Conservation (phyloP, 2,888 invertebrate genomes). For the Cynaeus angustus region DNA sequence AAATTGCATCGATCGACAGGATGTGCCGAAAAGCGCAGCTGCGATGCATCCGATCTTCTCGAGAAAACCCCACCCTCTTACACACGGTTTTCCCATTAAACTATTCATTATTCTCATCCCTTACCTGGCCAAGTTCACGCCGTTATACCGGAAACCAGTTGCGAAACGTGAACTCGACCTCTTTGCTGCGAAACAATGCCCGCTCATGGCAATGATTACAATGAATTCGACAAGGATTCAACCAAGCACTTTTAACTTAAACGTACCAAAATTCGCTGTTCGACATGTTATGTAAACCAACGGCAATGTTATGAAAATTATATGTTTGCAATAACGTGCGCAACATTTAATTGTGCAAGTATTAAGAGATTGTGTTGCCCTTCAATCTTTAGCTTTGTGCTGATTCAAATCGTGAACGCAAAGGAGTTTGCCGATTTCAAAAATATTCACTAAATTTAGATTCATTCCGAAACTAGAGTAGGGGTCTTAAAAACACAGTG, state of each 20-base stretch:
- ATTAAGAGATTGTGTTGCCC: conserved; percentile 4
- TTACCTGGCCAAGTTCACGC: conserved; percentile 21
- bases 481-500: too few relatives aligned
- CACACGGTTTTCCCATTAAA: conserved; percentile 6
- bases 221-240: not conserved
- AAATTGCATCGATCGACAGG: conserved; percentile 49
- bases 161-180: conserved; percentile 57
- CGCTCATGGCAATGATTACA: conserved; percentile 44
- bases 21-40: conserved; percentile 46
- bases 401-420: not conserved
- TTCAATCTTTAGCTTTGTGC: not conserved
- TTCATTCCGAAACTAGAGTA: too few relatives aligned
- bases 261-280: not conserved
- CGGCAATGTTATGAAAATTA: conserved; percentile 10
- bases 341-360: conserved; percentile 14
- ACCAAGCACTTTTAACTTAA: not conserved
- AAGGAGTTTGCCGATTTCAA: too few relatives aligned
- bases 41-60: conserved; percentile 31
- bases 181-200: conserved; percentile 50
- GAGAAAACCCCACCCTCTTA: conserved; percentile 23
- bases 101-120: conserved; percentile 9
- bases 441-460: too few relatives aligned
- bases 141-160: conserved; percentile 44
- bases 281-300: not conserved
- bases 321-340: conserved; percentile 3